Conservation (phyloP, 2,113 vertebrate species). For the Indicator indicator region DNA sequence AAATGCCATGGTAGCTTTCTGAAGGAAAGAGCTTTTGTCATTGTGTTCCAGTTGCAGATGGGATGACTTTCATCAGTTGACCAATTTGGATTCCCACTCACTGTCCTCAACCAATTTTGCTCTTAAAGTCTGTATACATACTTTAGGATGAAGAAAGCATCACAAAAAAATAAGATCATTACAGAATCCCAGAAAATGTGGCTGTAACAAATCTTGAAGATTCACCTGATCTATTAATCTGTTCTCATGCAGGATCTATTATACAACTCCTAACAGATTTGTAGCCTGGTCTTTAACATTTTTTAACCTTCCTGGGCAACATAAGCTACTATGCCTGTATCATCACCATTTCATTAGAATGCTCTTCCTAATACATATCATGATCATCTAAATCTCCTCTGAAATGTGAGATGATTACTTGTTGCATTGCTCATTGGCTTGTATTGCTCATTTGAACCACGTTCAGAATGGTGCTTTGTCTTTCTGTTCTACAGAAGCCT, state of each 20-base stretch:
- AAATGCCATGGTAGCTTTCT: not conserved
- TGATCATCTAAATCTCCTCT: not conserved
- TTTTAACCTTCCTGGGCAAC: not conserved
- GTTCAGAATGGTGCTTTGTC: not conserved
- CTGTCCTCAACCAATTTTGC: not conserved
- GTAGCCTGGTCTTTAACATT: not conserved
- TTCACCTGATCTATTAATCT: not conserved
- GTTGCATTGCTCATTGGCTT: not conserved
- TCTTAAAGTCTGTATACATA: not conserved
- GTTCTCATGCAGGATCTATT: not conserved
- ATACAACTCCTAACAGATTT: not conserved
- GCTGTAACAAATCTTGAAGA: not conserved
- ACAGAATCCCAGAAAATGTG: not conserved
- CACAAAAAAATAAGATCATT: not conserved
- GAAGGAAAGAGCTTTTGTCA: not conserved
- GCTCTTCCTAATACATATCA: not conserved
- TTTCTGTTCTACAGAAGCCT: not conserved
- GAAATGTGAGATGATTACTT: not conserved
- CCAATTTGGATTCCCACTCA: not conserved
- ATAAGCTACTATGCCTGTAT: not conserved
- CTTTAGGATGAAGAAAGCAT: not conserved
- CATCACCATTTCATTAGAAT: not conserved
- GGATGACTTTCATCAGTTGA: not conserved
- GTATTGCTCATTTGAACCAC: not conserved
- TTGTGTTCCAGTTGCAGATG: not conserved